Percentiles rank a stretch among this genome's conserved stretches.
Conservation (phyloP, 2,888 invertebrate species). For the Aromia moschata region DNA sequence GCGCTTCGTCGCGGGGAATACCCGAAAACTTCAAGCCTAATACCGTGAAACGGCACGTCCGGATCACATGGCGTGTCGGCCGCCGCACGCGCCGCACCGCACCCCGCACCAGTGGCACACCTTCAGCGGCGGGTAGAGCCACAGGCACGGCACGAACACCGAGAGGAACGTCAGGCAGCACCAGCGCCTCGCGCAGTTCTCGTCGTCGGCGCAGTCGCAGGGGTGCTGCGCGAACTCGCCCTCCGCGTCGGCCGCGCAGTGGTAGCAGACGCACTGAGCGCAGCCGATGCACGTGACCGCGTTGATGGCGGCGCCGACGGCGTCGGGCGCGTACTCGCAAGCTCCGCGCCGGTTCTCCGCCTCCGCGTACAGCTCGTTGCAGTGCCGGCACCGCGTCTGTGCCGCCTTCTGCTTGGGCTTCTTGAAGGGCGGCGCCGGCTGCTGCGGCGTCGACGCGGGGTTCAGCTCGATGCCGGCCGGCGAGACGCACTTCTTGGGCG, state of each 20-base stretch:
- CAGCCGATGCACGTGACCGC: constrained; percentile 80
- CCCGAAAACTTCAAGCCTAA: constrained; percentile 44
- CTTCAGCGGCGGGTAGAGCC: constrained; percentile 90
- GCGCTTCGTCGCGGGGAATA: neutral
- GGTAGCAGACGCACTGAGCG: constrained; percentile 91
- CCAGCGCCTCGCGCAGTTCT: constrained; percentile 85
- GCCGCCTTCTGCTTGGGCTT: constrained; percentile 34
- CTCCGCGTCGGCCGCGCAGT: constrained; percentile 91
- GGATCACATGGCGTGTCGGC: constrained; percentile 71
- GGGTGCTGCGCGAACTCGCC: constrained; percentile 88
- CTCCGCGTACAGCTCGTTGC: constrained; percentile 82
- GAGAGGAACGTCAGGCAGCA: constrained; percentile 85
- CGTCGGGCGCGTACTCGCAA: constrained; percentile 88
- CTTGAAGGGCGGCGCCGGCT: constrained; percentile 65
- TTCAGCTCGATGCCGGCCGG: constrained; percentile 33
- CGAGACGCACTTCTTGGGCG: constrained; percentile 73
- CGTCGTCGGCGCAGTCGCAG: constrained; percentile 79
- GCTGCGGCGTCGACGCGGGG: constrained; percentile 60
- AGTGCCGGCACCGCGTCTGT: constrained; percentile 70
- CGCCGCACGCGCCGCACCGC: constrained; percentile 84
- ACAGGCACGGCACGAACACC: constrained; percentile 90
- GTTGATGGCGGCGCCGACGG: constrained; percentile 81
- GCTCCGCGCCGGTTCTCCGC: constrained; percentile 88
- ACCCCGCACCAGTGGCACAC: constrained; percentile 86
- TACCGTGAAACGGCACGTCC: constrained; percentile 54